Evolutionary conservation across 2,113 vertebrate genomes (phyloP).

Genomic region (Rhegmatorhina hoffmannsi): DNA sequence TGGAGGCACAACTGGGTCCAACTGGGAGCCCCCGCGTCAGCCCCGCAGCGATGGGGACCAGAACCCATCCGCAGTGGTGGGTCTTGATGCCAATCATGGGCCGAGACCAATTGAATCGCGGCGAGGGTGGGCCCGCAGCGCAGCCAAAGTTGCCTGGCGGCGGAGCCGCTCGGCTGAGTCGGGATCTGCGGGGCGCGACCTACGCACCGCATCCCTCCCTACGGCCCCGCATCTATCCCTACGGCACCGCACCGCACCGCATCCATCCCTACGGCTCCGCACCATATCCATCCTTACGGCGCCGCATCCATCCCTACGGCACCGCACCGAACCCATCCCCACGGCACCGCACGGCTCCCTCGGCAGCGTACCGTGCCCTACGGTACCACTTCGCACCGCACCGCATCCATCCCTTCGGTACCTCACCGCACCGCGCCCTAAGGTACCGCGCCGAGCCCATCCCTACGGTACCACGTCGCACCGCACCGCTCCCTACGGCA

Average conservation of each 20-base stretch:
- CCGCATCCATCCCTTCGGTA: neutral
- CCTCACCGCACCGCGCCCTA: neutral
- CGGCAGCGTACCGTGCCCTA: neutral
- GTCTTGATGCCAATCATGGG: neutral
- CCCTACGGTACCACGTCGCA: neutral
- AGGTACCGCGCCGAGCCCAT: too few relatives aligned
- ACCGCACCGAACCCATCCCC: neutral
- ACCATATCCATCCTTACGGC: neutral
- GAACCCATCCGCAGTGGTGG: neutral
- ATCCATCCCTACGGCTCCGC: neutral
- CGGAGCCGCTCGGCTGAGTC: neutral
- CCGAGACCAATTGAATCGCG: fast-evolving
- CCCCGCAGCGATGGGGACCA: neutral
- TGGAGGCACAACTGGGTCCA: fast-evolving
- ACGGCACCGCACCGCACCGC: neutral
- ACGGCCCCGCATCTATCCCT: neutral
- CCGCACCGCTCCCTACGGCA: neutral
- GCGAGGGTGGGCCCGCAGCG: neutral
- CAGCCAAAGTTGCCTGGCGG: constrained; percentile 28
- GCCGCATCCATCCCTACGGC: neutral
- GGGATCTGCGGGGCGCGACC: neutral
- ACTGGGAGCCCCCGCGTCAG: neutral
- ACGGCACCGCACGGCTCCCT: too few relatives aligned
- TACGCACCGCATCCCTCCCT: neutral
- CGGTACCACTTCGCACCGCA: too few relatives aligned